A percentile compares a stretch with the other conserved stretches of the same genome.
Conservation (phyloP, 2,113 vertebrate species). For the Larimichthys polyactis region DNA sequence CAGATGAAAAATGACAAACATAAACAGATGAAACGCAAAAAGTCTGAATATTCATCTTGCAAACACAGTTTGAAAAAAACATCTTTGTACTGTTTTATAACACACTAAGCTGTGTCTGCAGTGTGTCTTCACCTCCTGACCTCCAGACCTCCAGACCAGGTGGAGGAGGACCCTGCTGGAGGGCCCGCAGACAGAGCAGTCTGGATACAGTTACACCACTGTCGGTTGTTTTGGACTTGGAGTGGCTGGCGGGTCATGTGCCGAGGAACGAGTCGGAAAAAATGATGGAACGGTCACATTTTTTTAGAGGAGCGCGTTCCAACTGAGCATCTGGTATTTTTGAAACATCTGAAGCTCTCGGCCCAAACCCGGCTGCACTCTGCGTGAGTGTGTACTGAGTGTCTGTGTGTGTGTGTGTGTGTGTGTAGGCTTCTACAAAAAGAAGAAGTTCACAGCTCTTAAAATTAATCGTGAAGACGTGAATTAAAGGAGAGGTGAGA, state of each 20-base stretch:
- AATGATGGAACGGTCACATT: conserved; percentile 66
- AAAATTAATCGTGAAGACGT: background rate
- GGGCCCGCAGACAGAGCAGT: conserved; percentile 31
- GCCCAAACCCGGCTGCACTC: conserved; percentile 3
- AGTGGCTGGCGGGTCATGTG: conserved; percentile 53
- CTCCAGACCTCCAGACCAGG: background rate
- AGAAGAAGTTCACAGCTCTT: background rate
- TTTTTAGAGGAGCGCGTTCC: conserved; percentile 44
- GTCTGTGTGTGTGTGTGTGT: background rate
- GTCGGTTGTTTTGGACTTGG: conserved; percentile 44
- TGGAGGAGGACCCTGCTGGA: background rate
- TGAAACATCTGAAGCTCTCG: conserved; percentile 55
- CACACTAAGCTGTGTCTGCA: background rate
- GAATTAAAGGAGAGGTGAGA: conserved; percentile 7
- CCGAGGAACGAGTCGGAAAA: conserved; percentile 68
- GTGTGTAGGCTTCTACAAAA: background rate
- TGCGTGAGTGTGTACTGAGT: conserved; percentile 7
- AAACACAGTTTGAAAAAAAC: too few relatives aligned
- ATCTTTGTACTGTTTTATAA: too few relatives aligned
- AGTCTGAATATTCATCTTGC: too few relatives aligned
- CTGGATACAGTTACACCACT: conserved; percentile 37
- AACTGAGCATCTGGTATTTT: conserved; percentile 77
- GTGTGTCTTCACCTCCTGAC: background rate
- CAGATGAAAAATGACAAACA: too few relatives aligned
- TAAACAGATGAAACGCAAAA: too few relatives aligned